Percentiles rank a stretch among this genome's conserved stretches.
These are phyloP conservation scores for Carcinoscorpius rotundicauda DNA, from an alignment of 1,140 invertebrate species.

Conservation along the genomic window DNA sequence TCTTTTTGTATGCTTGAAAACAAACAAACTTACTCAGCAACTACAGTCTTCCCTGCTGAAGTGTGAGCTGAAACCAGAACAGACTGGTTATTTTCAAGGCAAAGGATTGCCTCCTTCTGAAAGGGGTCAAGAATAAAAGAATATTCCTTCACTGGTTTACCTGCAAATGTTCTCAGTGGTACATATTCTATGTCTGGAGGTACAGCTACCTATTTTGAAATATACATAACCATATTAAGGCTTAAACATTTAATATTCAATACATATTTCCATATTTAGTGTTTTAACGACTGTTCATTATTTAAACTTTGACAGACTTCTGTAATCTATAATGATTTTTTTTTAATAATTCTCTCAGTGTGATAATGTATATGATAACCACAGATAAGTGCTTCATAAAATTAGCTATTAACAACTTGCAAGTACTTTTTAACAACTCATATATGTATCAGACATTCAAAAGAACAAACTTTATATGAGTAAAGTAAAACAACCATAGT, in stretches of 20 bases:
- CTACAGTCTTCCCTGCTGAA: slow-evolving; percentile 99
- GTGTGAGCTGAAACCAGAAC: slow-evolving; percentile 98
- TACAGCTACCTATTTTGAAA: slow-evolving; percentile 48
- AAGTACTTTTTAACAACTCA: too few species aligned
- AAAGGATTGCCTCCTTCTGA: slow-evolving; percentile 93
- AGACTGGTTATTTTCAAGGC: slow-evolving; percentile 93
- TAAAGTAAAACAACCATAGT: too few species aligned
- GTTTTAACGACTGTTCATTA: too few species aligned
- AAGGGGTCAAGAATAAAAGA: slow-evolving; percentile 94
- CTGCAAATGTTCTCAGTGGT: slow-evolving; percentile 43
- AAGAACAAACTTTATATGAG: too few species aligned
- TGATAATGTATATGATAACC: neutral
- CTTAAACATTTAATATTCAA: too few species aligned
- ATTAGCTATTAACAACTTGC: too few species aligned
- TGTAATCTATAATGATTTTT: too few species aligned
- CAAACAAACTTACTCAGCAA: slow-evolving; percentile 72
- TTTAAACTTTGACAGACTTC: too few species aligned
- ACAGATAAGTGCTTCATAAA: neutral
- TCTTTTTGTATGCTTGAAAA: slow-evolving; percentile 1
- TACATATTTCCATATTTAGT: too few species aligned
- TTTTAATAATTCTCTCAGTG: neutral
- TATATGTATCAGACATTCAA: too few species aligned
- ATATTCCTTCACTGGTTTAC: slow-evolving; percentile 80
- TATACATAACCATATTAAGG: slow-evolving; percentile 1
- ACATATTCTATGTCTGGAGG: slow-evolving; percentile 72